These are phyloP conservation scores for Nephotettix cincticeps DNA, from an alignment of 1,140 invertebrate genomes.

Conservation along the genomic window DNA sequence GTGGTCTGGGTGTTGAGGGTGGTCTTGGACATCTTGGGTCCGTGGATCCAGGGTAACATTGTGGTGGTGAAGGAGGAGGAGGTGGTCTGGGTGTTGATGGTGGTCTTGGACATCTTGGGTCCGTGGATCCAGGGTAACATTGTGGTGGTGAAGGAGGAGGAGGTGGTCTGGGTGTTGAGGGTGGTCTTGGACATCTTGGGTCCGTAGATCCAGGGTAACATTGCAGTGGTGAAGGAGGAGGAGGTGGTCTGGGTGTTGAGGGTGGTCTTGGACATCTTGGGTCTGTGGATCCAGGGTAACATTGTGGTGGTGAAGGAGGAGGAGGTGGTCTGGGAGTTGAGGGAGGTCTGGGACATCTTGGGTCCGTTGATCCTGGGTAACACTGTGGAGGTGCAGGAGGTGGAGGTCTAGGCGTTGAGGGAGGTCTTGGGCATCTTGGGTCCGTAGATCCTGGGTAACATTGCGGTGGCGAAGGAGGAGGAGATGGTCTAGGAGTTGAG, in stretches of 20 bases:
- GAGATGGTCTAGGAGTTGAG: conserved; percentile 35
- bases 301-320: conserved; percentile 42
- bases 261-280: conserved; percentile 43
- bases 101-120: conserved; percentile 44
- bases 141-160: conserved; percentile 32
- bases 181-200: conserved; percentile 43
- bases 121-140: conserved; percentile 45
- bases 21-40: conserved; percentile 51
- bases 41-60: conserved; percentile 47
- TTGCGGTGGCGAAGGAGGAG: conserved; percentile 29
- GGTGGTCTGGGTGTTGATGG: conserved; percentile 38
- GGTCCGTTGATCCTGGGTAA: conserved; percentile 48
- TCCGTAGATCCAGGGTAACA: conserved; percentile 47
- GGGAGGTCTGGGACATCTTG: conserved; percentile 42
- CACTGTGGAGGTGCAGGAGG: conserved; percentile 39
- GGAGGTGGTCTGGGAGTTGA: conserved; percentile 39
- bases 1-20: conserved; percentile 35
- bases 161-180: conserved; percentile 29
- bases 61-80: neutral
- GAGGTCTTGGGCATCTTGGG: conserved; percentile 40
- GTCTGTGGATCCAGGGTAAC: conserved; percentile 44
- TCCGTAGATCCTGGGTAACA: conserved; percentile 39
- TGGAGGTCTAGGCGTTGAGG: conserved; percentile 7
- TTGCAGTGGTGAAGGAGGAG: neutral
- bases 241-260: conserved; percentile 33